A percentile compares a stretch with the other conserved stretches of the same genome.
phyloP scores from a whole-genome alignment of 2,797 vertebrate species.

The Arrhamphus sclerolepis region DNA sequence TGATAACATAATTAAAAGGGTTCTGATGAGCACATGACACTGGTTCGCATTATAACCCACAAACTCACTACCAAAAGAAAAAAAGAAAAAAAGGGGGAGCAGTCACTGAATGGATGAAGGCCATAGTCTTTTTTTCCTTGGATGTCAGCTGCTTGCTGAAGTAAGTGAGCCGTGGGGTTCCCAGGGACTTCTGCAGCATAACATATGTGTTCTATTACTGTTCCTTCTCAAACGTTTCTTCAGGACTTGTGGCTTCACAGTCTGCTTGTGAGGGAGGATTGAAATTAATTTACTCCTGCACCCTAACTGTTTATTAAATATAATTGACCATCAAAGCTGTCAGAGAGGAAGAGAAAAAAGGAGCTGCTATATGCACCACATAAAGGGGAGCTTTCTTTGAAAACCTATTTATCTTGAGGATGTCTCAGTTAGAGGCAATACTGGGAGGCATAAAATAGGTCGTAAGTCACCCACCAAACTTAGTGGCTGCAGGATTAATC shows the following conservation, averaged over 20 bases:
- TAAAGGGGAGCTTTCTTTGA: conserved; percentile 68
- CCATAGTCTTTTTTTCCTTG: conserved; percentile 5
- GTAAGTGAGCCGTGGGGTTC: conserved; percentile 50
- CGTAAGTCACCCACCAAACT: conserved; percentile 70
- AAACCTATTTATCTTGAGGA: conserved; percentile 71
- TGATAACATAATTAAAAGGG: conserved; percentile 67
- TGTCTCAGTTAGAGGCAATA: conserved; percentile 63
- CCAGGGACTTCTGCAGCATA: conserved; percentile 61
- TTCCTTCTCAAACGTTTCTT: conserved; percentile 78
- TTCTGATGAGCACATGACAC: conserved; percentile 44
- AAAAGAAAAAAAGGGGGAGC: conserved; percentile 51
- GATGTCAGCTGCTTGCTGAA: conserved; percentile 38
- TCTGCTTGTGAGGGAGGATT: conserved; percentile 78
- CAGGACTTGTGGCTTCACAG: conserved; percentile 81
- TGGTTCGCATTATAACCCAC: conserved; percentile 41
- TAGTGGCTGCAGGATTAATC: conserved; percentile 67
- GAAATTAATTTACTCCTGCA: conserved; percentile 83
- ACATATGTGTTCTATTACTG: conserved; percentile 84
- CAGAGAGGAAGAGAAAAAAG: conserved; percentile 59
- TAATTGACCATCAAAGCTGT: conserved; percentile 86
- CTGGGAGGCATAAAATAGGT: conserved; percentile 67
- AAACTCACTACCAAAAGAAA: conserved; percentile 32
- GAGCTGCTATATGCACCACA: conserved; percentile 62
- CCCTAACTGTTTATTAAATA: conserved; percentile 85
- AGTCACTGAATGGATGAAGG: conserved; percentile 21